Conservation (phyloP, 2,113 vertebrate genomes). For the Girardinichthys multiradiatus region DNA sequence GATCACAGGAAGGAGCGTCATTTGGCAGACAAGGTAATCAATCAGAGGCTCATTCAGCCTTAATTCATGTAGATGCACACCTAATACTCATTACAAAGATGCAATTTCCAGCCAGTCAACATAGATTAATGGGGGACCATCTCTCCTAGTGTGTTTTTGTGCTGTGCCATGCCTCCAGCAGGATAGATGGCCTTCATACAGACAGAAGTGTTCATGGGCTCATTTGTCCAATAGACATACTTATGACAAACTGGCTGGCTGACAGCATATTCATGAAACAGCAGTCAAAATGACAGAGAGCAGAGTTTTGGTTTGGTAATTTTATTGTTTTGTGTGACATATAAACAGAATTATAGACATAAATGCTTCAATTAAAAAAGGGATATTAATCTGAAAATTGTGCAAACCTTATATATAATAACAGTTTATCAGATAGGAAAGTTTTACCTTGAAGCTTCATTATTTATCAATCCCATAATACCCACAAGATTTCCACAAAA, state of each 20-base stretch:
- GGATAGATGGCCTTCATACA: conserved; percentile 81
- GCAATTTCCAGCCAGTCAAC: conserved; percentile 84
- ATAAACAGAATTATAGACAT: conserved; percentile 9
- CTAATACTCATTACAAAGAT: conserved; percentile 89
- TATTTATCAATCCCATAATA: not conserved
- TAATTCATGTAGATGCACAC: conserved; percentile 88
- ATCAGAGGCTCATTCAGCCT: conserved; percentile 85
- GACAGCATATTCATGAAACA: conserved; percentile 51
- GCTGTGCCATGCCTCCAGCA: conserved; percentile 69
- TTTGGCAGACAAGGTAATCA: conserved; percentile 81
- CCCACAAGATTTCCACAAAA: not conserved
- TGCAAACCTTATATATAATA: not conserved
- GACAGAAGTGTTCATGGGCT: conserved; percentile 51
- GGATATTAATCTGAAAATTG: not conserved
- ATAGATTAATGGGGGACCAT: conserved; percentile 82
- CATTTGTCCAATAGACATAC: conserved; percentile 67
- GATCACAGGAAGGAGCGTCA: conserved; percentile 75
- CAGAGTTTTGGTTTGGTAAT: conserved; percentile 33
- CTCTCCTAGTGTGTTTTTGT: conserved; percentile 75
- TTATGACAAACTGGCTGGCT: conserved; percentile 70
- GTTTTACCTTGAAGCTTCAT: not conserved
- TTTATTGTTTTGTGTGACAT: conserved; percentile 46
- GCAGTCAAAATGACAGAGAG: conserved; percentile 54
- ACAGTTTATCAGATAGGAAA: not conserved
- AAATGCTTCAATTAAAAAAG: conserved; percentile 13